Conservation (phyloP, 2,113 vertebrate species). For the Azemiops feae region DNA sequence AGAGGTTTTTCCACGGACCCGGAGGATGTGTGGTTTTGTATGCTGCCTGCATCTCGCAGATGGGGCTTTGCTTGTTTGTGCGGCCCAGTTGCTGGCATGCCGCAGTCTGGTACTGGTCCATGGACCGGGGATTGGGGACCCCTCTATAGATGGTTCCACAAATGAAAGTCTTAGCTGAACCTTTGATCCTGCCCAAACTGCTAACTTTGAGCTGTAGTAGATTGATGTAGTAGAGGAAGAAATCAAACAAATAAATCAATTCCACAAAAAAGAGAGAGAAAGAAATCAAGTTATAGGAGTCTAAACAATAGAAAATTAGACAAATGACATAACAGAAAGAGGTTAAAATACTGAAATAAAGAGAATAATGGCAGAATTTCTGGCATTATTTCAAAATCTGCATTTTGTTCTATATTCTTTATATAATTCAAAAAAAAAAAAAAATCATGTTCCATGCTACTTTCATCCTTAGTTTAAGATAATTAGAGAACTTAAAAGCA, state of each 20-base stretch:
- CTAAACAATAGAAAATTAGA: neutral
- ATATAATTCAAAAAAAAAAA: neutral
- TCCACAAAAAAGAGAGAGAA: no score
- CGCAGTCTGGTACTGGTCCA: no score
- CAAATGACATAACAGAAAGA: neutral
- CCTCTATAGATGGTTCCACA: neutral
- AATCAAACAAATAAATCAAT: neutral
- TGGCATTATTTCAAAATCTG: neutral
- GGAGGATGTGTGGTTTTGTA: no score
- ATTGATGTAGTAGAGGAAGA: neutral
- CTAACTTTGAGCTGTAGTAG: neutral
- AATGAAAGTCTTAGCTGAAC: neutral
- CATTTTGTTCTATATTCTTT: neutral
- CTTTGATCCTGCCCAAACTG: neutral
- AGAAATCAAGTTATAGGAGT: neutral
- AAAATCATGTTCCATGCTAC: neutral
- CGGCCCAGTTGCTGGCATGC: no score
- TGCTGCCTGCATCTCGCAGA: no score
- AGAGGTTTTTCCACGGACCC: no score
- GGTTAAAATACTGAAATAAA: neutral
- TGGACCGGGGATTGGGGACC: no score
- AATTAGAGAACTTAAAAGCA: neutral
- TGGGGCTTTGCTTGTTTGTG: no score
- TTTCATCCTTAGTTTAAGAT: neutral
- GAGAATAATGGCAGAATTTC: neutral